A percentile compares a stretch with the other conserved stretches of the same genome.
Evolutionary conservation across 1,140 invertebrate species (phyloP).

Genomic region (Drosophila orosa): DNA sequence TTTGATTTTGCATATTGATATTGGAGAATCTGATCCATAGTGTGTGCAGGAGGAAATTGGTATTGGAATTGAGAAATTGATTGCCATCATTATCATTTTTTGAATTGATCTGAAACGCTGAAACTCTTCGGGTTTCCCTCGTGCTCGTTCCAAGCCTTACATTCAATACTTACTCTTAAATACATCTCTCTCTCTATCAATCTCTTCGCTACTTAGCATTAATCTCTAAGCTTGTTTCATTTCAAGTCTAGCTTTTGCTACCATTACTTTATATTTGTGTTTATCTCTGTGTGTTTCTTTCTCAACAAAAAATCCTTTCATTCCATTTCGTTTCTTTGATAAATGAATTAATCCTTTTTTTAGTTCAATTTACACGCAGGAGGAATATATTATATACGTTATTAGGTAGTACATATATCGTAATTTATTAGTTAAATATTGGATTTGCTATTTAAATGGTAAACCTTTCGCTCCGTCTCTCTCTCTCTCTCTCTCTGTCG

Average conservation of each 20-base stretch:
- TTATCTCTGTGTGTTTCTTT: not conserved
- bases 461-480: slow-evolving; percentile 21
- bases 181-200: slow-evolving; percentile 33
- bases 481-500: not conserved
- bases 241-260: slow-evolving; percentile 19
- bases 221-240: slow-evolving; percentile 18
- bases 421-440: slow-evolving; percentile 53
- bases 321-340: slow-evolving; percentile 17
- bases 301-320: slow-evolving; percentile 22
- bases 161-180: slow-evolving; percentile 49
- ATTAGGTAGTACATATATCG: slow-evolving; percentile 29
- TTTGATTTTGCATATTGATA: slow-evolving; percentile 41
- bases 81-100: slow-evolving; percentile 55
- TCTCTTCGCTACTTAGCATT: slow-evolving; percentile 9
- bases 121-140: slow-evolving; percentile 20
- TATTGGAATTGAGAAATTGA: slow-evolving; percentile 47
- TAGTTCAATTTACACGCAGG: slow-evolving; percentile 42
- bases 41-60: slow-evolving; percentile 1
- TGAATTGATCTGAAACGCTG: slow-evolving; percentile 53
- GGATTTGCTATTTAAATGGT: slow-evolving; percentile 67
- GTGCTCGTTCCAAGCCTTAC: slow-evolving; percentile 49
- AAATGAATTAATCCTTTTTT: slow-evolving; percentile 12
- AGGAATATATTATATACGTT: slow-evolving; percentile 38
- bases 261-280: slow-evolving; percentile 2
- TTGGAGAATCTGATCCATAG: slow-evolving; percentile 7